phyloP scores from a whole-genome alignment of 2,888 invertebrate species.

The Syritta pipiens region DNA sequence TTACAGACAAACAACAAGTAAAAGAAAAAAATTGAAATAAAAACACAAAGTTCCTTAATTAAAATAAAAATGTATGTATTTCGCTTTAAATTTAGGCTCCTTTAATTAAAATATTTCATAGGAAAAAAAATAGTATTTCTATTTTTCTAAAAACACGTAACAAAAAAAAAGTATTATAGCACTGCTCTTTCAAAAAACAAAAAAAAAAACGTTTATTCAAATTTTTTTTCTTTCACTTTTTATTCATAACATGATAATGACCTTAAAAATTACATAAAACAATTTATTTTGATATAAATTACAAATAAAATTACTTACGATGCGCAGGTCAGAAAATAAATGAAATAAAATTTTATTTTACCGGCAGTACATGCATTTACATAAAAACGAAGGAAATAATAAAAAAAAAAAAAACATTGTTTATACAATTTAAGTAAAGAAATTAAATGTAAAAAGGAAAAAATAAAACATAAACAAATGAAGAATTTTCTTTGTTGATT shows the following conservation, averaged over 20 bases:
- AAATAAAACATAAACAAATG: too few relatives aligned
- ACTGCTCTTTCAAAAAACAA: constrained; percentile 44
- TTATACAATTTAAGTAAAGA: background rate
- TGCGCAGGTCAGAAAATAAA: too few relatives aligned
- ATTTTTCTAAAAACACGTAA: constrained; percentile 37
- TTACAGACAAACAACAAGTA: background rate
- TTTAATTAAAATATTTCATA: constrained; percentile 19
- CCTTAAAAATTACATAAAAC: too few relatives aligned
- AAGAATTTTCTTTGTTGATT: constrained; percentile 21
- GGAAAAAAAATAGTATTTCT: background rate
- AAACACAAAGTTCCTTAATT: constrained; percentile 24
- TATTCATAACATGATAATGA: too few relatives aligned
- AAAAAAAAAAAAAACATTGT: constrained; percentile 11
- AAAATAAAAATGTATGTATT: constrained; percentile 63
- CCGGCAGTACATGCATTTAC: too few relatives aligned
- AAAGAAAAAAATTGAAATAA: background rate
- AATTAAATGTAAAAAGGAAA: background rate
- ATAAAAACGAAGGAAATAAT: too few relatives aligned
- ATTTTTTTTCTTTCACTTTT: background rate
- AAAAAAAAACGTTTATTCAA: too few relatives aligned
- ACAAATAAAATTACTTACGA: too few relatives aligned
- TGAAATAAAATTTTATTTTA: too few relatives aligned
- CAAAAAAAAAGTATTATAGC: constrained; percentile 43
- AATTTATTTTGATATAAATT: too few relatives aligned
- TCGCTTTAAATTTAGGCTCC: constrained; percentile 49